Evolutionary conservation across 2,888 invertebrate species (phyloP).

Genomic region (Microctonus hyperodae): DNA sequence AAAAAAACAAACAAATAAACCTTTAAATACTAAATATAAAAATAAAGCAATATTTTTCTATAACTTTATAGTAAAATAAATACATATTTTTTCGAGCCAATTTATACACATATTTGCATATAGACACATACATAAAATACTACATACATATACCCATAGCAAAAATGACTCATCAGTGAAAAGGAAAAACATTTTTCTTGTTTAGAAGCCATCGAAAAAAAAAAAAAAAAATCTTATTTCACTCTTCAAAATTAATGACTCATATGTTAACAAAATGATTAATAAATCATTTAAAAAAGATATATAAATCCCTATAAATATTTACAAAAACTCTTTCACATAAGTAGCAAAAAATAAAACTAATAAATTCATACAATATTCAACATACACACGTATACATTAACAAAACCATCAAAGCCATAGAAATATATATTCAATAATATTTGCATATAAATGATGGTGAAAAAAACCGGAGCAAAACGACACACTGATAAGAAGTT

Average conservation of each 20-base stretch:
- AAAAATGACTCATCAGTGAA: slow-evolving; percentile 25
- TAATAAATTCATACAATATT: neutral
- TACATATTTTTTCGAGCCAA: slow-evolving; percentile 23
- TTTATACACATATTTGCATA: slow-evolving; percentile 6
- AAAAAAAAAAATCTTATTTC: too few relatives aligned
- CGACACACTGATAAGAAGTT: neutral
- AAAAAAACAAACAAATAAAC: neutral
- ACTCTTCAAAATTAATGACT: too few relatives aligned
- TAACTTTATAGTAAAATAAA: neutral
- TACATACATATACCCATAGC: too few relatives aligned
- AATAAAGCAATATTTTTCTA: neutral
- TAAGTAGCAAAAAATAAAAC: neutral
- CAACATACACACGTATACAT: too few relatives aligned
- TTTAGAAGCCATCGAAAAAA: too few relatives aligned
- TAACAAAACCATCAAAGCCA: too few relatives aligned
- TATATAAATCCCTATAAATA: too few relatives aligned
- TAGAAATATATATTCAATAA: too few relatives aligned
- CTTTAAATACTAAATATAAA: neutral
- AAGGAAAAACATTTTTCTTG: neutral
- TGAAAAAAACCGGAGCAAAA: neutral
- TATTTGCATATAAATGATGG: neutral
- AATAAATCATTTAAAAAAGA: too few relatives aligned
- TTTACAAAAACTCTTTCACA: too few relatives aligned
- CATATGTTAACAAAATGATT: too few relatives aligned
- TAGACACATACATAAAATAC: slow-evolving; percentile 35